Evolutionary conservation across 1,140 invertebrate genomes (phyloP).

Genomic region (Apis dorsata): DNA sequence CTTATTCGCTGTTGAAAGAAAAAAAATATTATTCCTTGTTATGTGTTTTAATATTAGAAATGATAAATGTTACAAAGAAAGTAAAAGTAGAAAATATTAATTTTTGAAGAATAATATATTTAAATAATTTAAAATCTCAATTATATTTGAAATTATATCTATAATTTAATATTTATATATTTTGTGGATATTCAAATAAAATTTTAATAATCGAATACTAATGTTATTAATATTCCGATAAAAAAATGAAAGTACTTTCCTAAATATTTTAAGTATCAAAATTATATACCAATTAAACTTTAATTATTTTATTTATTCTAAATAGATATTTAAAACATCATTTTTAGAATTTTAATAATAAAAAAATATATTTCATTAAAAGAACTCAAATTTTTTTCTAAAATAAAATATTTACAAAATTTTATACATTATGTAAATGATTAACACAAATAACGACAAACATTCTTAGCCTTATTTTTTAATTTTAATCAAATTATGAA

Average conservation of each 20-base stretch:
- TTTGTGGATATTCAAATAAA: background rate
- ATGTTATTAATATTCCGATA: background rate
- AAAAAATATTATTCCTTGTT: background rate
- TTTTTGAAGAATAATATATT: background rate
- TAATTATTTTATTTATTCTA: no score
- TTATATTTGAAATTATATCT: background rate
- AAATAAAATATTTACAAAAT: no score
- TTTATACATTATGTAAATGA: background rate
- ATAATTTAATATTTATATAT: background rate
- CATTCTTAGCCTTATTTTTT: background rate
- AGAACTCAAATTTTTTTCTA: background rate
- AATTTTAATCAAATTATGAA: constrained; percentile 12
- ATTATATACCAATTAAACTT: no score
- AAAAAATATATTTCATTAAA: no score
- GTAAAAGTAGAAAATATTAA: background rate
- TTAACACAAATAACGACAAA: no score
- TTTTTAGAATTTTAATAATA: no score
- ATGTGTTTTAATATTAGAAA: background rate
- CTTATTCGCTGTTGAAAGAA: background rate
- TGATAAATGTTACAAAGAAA: background rate
- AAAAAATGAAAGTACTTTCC: no score
- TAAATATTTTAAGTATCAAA: no score
- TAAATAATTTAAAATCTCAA: background rate
- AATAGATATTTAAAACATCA: no score
- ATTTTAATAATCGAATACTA: background rate